A percentile compares a stretch with the other conserved stretches of the same genome.
phyloP scores from a whole-genome alignment of 1,140 invertebrate species.

The Popillia japonica region DNA sequence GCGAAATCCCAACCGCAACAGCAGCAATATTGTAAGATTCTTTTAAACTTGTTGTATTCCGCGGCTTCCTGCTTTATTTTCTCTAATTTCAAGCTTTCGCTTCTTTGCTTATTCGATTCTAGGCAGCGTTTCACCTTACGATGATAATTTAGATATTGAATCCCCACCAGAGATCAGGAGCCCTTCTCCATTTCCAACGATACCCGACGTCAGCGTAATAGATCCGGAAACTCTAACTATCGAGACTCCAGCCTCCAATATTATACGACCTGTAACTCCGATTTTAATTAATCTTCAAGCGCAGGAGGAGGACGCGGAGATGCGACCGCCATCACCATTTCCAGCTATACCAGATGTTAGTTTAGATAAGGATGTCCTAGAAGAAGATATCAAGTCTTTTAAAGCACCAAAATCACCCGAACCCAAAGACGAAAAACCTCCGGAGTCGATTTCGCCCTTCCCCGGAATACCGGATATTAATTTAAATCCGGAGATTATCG shows the following conservation, averaged over 20 bases:
- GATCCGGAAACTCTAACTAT: slow-evolving; percentile 41
- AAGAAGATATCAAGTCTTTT: slow-evolving; percentile 25
- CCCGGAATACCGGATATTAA: slow-evolving; percentile 54
- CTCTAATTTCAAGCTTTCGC: neutral
- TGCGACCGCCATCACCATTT: slow-evolving; percentile 50
- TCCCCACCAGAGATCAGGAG: slow-evolving; percentile 35
- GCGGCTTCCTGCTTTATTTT: neutral
- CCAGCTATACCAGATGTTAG: slow-evolving; percentile 55
- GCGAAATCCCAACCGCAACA: slow-evolving; percentile 52
- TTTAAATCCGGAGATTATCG: slow-evolving; percentile 55
- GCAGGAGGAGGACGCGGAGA: slow-evolving; percentile 20
- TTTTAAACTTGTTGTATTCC: no score
- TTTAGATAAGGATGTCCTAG: slow-evolving; percentile 26
- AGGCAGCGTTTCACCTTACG: slow-evolving; percentile 6
- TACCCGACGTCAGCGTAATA: slow-evolving; percentile 51
- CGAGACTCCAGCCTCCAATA: slow-evolving; percentile 12
- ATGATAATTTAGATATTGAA: neutral
- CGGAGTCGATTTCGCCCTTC: slow-evolving; percentile 48
- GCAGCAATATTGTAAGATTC: slow-evolving; percentile 48
- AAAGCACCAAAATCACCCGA: slow-evolving; percentile 1
- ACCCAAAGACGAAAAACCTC: neutral
- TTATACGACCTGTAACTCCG: slow-evolving; percentile 14
- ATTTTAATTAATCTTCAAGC: neutral
- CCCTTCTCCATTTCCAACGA: slow-evolving; percentile 53
- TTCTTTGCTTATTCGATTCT: slow-evolving; percentile 27